A percentile compares a stretch with the other conserved stretches of the same genome.
Evolutionary conservation across 2,113 vertebrate genomes (phyloP).

Genomic region (Ornithorhynchus anatinus): DNA sequence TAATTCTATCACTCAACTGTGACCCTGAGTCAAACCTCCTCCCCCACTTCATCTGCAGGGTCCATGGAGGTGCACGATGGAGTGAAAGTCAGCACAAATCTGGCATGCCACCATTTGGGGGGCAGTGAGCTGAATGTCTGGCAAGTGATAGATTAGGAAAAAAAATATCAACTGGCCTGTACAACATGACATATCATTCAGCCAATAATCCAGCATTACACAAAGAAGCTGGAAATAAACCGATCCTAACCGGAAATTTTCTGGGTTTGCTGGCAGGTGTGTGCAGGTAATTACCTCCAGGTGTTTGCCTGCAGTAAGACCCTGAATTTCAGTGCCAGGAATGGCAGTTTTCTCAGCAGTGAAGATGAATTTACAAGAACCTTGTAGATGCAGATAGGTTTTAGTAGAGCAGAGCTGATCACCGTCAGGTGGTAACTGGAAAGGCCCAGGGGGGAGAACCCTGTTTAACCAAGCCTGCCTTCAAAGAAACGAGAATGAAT

Average conservation of each 20-base stretch:
- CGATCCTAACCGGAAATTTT: slow-evolving; percentile 34
- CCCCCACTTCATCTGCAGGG: too few relatives aligned
- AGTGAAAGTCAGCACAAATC: neutral
- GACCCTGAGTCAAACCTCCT: too few relatives aligned
- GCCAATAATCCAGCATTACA: slow-evolving; percentile 16
- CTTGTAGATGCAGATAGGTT: slow-evolving; percentile 33
- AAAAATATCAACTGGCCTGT: neutral
- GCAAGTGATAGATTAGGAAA: neutral
- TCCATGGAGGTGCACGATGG: too few relatives aligned
- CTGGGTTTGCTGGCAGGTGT: slow-evolving; percentile 37
- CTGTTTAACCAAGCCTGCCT: slow-evolving; percentile 1
- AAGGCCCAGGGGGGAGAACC: neutral
- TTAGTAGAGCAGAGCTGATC: slow-evolving; percentile 1
- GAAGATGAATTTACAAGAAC: slow-evolving; percentile 50
- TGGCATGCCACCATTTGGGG: neutral
- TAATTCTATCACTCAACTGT: too few relatives aligned
- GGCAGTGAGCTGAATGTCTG: neutral
- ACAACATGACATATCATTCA: slow-evolving; percentile 20
- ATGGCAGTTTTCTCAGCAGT: slow-evolving; percentile 44
- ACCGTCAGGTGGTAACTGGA: neutral
- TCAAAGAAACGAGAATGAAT: neutral
- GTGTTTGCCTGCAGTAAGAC: slow-evolving; percentile 60
- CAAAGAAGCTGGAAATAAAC: slow-evolving; percentile 3
- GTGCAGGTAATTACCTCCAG: slow-evolving; percentile 59
- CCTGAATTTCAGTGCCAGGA: slow-evolving; percentile 47